Conservation (phyloP, 2,113 vertebrate genomes). For the Kobus ellipsiprymnus region DNA sequence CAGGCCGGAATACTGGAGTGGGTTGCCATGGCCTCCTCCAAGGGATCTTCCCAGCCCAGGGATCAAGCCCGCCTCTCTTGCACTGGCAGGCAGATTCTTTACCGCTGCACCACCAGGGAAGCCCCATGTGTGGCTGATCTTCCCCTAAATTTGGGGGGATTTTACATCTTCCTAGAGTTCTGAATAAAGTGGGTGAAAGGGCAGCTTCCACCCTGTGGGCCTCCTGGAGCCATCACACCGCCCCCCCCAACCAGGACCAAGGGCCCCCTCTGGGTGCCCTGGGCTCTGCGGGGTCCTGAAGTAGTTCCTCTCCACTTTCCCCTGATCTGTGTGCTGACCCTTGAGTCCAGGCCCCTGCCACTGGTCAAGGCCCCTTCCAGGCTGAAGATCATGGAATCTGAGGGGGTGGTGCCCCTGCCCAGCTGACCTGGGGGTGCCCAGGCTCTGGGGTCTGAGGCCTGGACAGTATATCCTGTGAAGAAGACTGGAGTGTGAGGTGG, state of each 20-base stretch:
- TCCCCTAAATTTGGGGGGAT: neutral
- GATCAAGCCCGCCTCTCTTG: neutral
- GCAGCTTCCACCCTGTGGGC: neutral
- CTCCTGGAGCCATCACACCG: neutral
- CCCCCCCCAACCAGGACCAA: neutral
- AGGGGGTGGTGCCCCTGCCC: neutral
- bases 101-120: neutral
- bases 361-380: slow-evolving; percentile 6
- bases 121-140: neutral
- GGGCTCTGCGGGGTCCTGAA: neutral
- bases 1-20: neutral
- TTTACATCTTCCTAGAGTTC: slow-evolving; percentile 42
- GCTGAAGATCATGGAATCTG: neutral
- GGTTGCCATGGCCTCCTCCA: neutral
- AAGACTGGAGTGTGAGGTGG: neutral
- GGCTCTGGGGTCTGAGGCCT: neutral
- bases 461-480: neutral
- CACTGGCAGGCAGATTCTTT: neutral
- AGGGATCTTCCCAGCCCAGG: neutral
- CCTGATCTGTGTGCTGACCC: neutral
- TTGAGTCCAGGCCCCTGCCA: neutral
- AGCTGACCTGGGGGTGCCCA: neutral
- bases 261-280: neutral
- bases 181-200: slow-evolving; percentile 1
- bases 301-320: neutral